Percentiles rank a stretch among this genome's conserved stretches.
Evolutionary conservation across 2,888 invertebrate genomes (phyloP).

Genomic region (Hirtodrosophila trivittata): DNA sequence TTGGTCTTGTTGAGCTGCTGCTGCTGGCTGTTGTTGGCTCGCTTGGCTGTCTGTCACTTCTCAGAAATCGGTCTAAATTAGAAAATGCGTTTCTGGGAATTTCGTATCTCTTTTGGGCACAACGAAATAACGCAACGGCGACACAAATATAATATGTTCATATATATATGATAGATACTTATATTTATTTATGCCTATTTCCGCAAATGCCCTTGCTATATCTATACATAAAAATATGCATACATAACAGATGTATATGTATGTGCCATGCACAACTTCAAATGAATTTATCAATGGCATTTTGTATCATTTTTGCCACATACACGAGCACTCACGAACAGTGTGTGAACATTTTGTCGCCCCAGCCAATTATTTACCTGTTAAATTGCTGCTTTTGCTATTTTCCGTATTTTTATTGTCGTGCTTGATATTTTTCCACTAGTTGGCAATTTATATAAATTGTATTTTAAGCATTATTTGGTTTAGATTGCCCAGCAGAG

Average conservation of each 20-base stretch:
- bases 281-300: slow-evolving; percentile 57
- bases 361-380: slow-evolving; percentile 57
- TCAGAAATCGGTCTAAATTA: slow-evolving; percentile 83
- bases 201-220: slow-evolving; percentile 42
- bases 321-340: slow-evolving; percentile 11
- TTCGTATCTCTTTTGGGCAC: slow-evolving; percentile 78
- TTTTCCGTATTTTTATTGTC: slow-evolving; percentile 34
- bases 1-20: slow-evolving; percentile 70
- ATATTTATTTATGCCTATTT: slow-evolving; percentile 33
- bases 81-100: slow-evolving; percentile 83
- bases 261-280: slow-evolving; percentile 9
- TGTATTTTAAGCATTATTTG: slow-evolving; percentile 72
- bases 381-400: slow-evolving; percentile 53
- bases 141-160: slow-evolving; percentile 53
- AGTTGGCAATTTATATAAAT: slow-evolving; percentile 68
- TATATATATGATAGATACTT: slow-evolving; percentile 33
- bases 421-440: slow-evolving; percentile 45
- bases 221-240: background rate
- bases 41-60: slow-evolving; percentile 80
- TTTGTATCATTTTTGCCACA: slow-evolving; percentile 44
- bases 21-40: slow-evolving; percentile 49
- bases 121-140: slow-evolving; percentile 61
- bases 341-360: slow-evolving; percentile 24
- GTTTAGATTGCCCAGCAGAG: slow-evolving; percentile 46
- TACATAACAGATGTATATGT: background rate